Evolutionary conservation across 2,797 vertebrate species (phyloP), one percentile per base, ranked within the genome.

Genomic region (Sebastes oblongus): DNA sequence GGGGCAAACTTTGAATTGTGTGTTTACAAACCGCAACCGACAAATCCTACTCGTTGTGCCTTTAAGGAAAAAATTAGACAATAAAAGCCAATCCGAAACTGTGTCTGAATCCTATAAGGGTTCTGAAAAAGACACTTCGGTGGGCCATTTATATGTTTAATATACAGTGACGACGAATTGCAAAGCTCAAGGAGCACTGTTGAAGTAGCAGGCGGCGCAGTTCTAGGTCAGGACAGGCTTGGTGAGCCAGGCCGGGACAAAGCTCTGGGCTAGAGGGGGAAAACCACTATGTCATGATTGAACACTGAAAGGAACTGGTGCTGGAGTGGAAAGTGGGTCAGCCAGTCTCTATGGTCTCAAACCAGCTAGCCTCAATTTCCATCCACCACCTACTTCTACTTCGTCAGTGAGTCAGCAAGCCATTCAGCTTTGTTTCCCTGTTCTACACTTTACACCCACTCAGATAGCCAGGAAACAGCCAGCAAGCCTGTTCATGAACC

Each of bases 311-410:
- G 78, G 87, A 92, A 82, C 87, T 84, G 83, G 89, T 88, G 89
- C 88, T 65, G 79, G 84, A 90, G 83, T 84, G 79, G 84, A 94
- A 95, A 94, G 68, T 94, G 91, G 93, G 93, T 95, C 93, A 95
- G 85, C 69, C 84, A 54, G 89, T 91, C 92, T 94, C 91, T 82
- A 85, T 86, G 87, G 91, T 91, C 90, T 90, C 89, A 82, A 78
- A 90, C 64, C 83, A 90, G 88, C 83, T 84, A 83, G 86, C 88
- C 87, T 91, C 65, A 61, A 82, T 92, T 94, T 93, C 90, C 90
- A 91, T 90, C 87, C 89, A 82, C 89, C 86, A 91, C 90, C 90
- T 90, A 90, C 91, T 88, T 88, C 75, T 72, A 85, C 89, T 86
- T 86, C 74, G 25, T 83, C 84, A 88, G 82, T 93, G 92, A 93